Conservation (phyloP, 2,113 vertebrate genomes). For the Sarotherodon lohbergeri region DNA sequence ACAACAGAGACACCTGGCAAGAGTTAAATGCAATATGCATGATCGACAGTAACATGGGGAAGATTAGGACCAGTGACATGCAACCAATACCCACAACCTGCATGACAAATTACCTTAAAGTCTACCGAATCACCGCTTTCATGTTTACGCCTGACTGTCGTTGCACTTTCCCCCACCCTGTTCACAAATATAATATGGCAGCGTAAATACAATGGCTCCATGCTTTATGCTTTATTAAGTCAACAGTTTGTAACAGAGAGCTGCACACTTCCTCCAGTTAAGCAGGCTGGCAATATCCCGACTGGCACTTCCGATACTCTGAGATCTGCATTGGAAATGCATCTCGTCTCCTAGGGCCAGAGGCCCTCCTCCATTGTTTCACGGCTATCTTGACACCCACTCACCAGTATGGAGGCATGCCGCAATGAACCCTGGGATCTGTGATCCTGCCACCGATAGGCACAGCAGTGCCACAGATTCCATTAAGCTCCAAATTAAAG, state of each 20-base stretch:
- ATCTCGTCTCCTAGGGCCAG: constrained; percentile 52
- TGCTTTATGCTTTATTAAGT: not conserved
- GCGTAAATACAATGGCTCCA: not conserved
- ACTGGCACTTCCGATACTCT: constrained; percentile 32
- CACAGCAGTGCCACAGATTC: constrained; percentile 66
- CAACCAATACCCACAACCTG: not conserved
- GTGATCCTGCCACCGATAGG: constrained; percentile 72
- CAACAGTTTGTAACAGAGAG: constrained; percentile 18
- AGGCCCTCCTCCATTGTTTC: constrained; percentile 66
- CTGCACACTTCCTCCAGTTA: constrained; percentile 26
- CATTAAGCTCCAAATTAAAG: constrained; percentile 78
- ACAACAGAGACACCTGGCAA: not conserved
- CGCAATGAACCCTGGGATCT: constrained; percentile 66
- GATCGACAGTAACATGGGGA: not conserved
- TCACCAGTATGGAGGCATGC: constrained; percentile 63
- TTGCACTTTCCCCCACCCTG: not conserved
- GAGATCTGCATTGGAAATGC: constrained; percentile 61
- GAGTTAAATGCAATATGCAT: not conserved
- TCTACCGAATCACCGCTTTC: not conserved
- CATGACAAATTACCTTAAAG: not conserved
- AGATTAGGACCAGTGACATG: not conserved
- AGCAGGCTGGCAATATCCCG: constrained; percentile 1
- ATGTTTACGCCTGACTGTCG: not conserved
- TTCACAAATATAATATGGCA: not conserved
- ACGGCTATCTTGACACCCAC: constrained; percentile 73